These are phyloP conservation scores for Nannoperca obscura DNA, from an alignment of 2,797 vertebrate genomes.

Conservation along the genomic window DNA sequence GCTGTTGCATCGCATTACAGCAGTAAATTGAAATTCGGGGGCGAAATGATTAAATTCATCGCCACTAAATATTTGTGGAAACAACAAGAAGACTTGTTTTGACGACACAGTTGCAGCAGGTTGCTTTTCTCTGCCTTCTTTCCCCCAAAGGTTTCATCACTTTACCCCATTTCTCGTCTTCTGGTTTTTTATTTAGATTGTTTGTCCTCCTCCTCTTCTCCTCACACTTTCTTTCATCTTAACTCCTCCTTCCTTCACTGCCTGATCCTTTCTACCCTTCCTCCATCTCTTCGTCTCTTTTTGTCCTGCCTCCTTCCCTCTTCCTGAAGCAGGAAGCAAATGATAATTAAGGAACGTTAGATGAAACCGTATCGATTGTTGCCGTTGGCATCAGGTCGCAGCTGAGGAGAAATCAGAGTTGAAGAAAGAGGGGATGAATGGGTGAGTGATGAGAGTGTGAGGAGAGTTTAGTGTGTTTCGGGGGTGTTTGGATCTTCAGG, in stretches of 20 bases:
- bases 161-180: conserved; percentile 47
- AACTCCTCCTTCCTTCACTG: not conserved
- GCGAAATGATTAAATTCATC: conserved; percentile 70
- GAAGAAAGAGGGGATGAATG: conserved; percentile 33
- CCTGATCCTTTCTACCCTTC: not conserved
- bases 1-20: conserved; percentile 69
- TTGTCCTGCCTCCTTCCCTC: not conserved
- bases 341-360: conserved; percentile 54
- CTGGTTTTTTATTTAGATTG: conserved; percentile 36
- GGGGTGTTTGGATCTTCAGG: not conserved
- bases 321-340: conserved; percentile 53
- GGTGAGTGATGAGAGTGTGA: not conserved
- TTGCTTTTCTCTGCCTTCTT: conserved; percentile 47
- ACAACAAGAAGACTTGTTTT: conserved; percentile 68
- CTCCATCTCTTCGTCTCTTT: not conserved
- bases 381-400: conserved; percentile 30
- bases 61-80: conserved; percentile 56
- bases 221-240: not conserved
- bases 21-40: conserved; percentile 69
- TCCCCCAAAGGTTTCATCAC: conserved; percentile 61
- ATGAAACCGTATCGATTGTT: conserved; percentile 52
- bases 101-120: conserved; percentile 66
- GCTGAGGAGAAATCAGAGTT: conserved; percentile 46
- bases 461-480: not conserved
- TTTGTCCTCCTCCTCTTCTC: conserved; percentile 18